phyloP scores from a whole-genome alignment of 2,113 vertebrate species.

The Sporophila hypoxantha region DNA sequence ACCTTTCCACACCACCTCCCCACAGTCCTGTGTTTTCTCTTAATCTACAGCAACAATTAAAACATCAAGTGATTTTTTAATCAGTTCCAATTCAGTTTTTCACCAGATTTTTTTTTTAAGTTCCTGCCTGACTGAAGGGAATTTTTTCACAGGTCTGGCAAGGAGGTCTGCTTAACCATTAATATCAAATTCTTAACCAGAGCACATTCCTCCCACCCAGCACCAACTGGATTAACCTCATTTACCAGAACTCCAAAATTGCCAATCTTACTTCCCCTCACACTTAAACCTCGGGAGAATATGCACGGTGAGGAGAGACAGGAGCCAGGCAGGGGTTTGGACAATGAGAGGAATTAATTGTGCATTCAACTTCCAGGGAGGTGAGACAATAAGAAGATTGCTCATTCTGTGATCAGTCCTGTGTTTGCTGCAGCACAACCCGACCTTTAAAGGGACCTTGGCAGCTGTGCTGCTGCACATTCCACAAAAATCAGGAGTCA shows the following conservation, averaged over 20 bases:
- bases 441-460: background rate
- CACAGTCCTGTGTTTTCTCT: background rate
- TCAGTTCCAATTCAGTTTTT: background rate
- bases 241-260: background rate
- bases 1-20: background rate
- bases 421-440: background rate
- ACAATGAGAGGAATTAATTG: background rate
- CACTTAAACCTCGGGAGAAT: background rate
- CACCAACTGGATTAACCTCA: constrained; percentile 25
- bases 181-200: background rate
- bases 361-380: background rate
- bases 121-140: background rate
- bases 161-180: background rate
- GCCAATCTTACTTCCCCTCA: constrained; percentile 2
- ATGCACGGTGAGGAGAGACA: background rate
- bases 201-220: background rate
- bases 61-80: background rate
- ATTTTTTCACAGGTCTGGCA: background rate
- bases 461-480: background rate
- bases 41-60: background rate
- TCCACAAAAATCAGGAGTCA: background rate
- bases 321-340: background rate
- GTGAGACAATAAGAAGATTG: background rate
- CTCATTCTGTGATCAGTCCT: background rate
- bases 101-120: background rate